Evolutionary conservation across 2,113 vertebrate species (phyloP), one percentile per base, ranked within the genome.

Genomic region (Aix galericulata): DNA sequence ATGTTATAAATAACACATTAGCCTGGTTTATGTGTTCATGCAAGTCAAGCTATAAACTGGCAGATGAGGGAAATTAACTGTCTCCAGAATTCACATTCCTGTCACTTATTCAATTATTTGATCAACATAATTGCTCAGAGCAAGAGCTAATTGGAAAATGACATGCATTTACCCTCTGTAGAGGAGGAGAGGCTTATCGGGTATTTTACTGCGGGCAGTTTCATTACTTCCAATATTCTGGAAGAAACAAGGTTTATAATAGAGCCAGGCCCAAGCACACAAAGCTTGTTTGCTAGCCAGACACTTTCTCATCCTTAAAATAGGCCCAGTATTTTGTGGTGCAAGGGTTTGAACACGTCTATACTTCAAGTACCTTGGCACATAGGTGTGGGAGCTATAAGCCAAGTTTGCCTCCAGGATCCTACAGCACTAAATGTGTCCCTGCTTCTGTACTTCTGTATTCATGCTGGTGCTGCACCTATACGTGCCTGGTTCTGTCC

Each of bases 71-170:
- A 97, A 97, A 96, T 95, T 96, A 96, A 71, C 88, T 78, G 42
- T 89, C 86, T 88, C 82, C 93, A 93, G 90, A 89, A 96, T 97
- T 96, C 95, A 91, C 86, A 96, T 96, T 95, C 87, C 93, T 91
- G 91, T 95, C 94, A 95, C 85, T 96, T 97, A 96, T 82, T 96
- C 90, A 96, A 96, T 96, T 97, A 97, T 97, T 97, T 97, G 94
- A 96, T 97, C 96, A 96, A 91, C 59, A 0, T 96, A 97, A 97
- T 96, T 97, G 95, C 95, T 96, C 82, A 95, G 94, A 95, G 94
- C 86, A 94, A 91, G 27, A 93, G 84, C 95, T 97, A 97, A 97
- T 96, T 97, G 94, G 94, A 96, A 97, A 95, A 91, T 91, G 79
- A 95, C 82, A 90, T 74, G 80, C 72, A 93, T 95, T 96, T 96